Conservation (phyloP, 2,797 vertebrate genomes). For the Lacerta viridis region DNA sequence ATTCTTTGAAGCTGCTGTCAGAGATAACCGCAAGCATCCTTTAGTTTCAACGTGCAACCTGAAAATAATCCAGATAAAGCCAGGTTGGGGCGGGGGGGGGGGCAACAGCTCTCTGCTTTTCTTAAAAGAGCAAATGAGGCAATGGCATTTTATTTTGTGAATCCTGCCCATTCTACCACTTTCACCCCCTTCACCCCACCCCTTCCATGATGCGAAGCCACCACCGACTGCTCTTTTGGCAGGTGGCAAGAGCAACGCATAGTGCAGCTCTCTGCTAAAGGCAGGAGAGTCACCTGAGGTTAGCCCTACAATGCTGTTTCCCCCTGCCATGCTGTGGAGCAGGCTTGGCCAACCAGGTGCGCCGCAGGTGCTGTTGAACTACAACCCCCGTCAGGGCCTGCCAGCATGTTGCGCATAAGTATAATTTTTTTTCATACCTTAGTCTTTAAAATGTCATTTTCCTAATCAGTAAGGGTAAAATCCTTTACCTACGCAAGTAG, state of each 20-base stretch:
- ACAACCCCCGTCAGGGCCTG: too few relatives aligned
- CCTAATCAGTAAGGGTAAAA: background rate
- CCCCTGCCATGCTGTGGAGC: too few relatives aligned
- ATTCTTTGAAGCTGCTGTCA: conserved; percentile 32
- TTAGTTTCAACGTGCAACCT: conserved; percentile 29
- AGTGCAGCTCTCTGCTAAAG: background rate
- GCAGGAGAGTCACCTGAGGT: background rate
- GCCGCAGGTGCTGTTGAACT: too few relatives aligned
- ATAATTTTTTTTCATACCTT: background rate
- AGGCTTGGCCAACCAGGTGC: too few relatives aligned
- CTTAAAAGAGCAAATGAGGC: background rate
- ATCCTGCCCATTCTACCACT: background rate
- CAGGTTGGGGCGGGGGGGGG: background rate
- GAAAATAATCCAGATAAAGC: conserved; percentile 16
- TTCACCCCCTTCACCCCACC: background rate
- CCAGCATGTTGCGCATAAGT: background rate
- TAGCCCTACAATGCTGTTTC: background rate
- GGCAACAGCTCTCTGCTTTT: background rate
- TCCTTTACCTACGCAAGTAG: background rate
- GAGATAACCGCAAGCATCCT: background rate
- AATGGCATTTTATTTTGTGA: background rate
- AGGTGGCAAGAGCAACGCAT: background rate
- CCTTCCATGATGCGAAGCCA: background rate
- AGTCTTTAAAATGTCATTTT: too few relatives aligned
- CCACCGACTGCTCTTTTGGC: background rate